Percentiles rank a stretch among this genome's conserved stretches.
Conservation (phyloP, 2,797 vertebrate genomes). For the Danio aesculapii region DNA sequence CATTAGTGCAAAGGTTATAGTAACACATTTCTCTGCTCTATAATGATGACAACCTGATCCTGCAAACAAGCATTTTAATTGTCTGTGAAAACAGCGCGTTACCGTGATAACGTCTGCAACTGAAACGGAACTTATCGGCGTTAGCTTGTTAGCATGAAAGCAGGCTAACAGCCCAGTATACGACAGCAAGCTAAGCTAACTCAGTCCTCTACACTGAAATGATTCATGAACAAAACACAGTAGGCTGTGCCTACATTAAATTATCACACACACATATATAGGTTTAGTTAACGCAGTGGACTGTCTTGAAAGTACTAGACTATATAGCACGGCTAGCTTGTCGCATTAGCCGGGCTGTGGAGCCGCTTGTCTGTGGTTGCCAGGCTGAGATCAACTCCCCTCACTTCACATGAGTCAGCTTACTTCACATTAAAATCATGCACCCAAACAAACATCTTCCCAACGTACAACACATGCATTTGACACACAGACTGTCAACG, state of each 20-base stretch:
- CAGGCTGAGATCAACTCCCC: conserved; percentile 38
- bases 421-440: conserved; percentile 19
- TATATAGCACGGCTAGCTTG: neutral
- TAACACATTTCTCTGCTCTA: neutral
- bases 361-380: conserved; percentile 14
- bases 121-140: conserved; percentile 3
- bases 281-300: neutral
- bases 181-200: conserved; percentile 40
- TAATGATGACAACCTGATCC: neutral
- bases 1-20: neutral
- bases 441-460: neutral
- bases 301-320: neutral
- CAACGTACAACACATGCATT: neutral
- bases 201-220: neutral
- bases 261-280: neutral
- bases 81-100: neutral
- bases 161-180: conserved; percentile 16
- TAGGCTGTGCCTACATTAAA: neutral
- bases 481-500: neutral
- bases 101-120: neutral
- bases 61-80: neutral
- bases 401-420: conserved; percentile 39
- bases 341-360: conserved; percentile 4
- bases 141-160: conserved; percentile 40
- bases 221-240: neutral